Percentiles rank a stretch among this genome's conserved stretches.
These are phyloP conservation scores for Tachysurus fulvidraco DNA, from an alignment of 2,113 vertebrate species.

Conservation along the genomic window DNA sequence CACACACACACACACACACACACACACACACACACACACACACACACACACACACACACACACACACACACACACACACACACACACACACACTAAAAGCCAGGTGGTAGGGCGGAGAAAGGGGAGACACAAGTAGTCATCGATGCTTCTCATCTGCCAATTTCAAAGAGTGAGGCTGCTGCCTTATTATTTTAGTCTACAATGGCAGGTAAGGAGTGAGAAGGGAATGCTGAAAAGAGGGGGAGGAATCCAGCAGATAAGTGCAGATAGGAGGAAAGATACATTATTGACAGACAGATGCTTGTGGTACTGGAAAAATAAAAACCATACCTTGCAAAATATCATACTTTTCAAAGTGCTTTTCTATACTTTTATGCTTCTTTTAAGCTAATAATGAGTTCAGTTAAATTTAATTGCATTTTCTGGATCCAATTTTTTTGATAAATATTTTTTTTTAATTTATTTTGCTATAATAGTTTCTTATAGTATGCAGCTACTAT, in stretches of 20 bases:
- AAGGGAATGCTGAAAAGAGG: not conserved
- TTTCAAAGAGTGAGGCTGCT: constrained; percentile 23
- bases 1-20: constrained; percentile 31
- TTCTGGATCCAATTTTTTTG: too few species aligned
- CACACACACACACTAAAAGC: constrained; percentile 30
- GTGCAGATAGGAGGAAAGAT: not conserved
- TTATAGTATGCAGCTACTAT: not conserved
- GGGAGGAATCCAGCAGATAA: not conserved
- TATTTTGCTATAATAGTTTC: not conserved
- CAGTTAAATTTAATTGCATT: not conserved
- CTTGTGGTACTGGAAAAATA: not conserved
- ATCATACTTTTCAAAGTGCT: not conserved
- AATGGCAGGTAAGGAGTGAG: not conserved
- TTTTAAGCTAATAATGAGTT: not conserved
- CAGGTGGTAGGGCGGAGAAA: constrained; percentile 34
- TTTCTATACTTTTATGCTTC: not conserved
- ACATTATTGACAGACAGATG: constrained; percentile 25
- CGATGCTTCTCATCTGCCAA: constrained; percentile 7
- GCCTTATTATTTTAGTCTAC: constrained; percentile 24
- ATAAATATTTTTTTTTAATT: too few species aligned
- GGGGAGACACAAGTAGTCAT: constrained; percentile 12
- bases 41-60: constrained; percentile 22
- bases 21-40: constrained; percentile 34
- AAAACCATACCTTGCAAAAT: not conserved
- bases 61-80: constrained; percentile 16